Evolutionary conservation across 2,888 invertebrate genomes (phyloP).

Genomic region (Rhagonycha lutea): DNA sequence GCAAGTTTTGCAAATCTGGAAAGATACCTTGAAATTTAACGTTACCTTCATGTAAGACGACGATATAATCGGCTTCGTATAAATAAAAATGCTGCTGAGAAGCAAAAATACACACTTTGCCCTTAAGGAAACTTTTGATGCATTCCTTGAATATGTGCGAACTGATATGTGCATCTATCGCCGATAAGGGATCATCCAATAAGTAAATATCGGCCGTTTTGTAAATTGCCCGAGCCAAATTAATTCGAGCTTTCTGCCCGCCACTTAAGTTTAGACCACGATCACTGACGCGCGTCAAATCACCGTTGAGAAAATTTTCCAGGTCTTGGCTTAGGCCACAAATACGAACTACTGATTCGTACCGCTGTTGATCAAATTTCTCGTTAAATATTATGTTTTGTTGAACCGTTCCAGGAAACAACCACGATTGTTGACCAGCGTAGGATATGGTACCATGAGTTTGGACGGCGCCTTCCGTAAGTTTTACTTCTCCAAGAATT

Average conservation of each 20-base stretch:
- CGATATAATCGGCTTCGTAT: neutral
- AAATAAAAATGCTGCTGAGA: conserved; percentile 4
- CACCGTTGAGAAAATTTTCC: conserved; percentile 69
- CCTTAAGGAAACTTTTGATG: conserved; percentile 37
- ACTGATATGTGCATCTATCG: conserved; percentile 66
- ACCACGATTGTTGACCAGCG: conserved; percentile 68
- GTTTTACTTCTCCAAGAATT: conserved; percentile 52
- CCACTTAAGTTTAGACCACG: conserved; percentile 79
- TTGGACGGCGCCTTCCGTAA: conserved; percentile 49
- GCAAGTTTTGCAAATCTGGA: neutral
- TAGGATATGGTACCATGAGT: conserved; percentile 61
- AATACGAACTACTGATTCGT: conserved; percentile 63
- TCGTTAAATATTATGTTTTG: conserved; percentile 60
- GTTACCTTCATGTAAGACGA: neutral
- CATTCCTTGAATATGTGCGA: conserved; percentile 71
- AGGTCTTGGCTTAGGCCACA: conserved; percentile 59
- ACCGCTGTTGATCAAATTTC: conserved; percentile 60
- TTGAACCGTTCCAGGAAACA: conserved; percentile 63
- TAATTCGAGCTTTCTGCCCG: conserved; percentile 82
- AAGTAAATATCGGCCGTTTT: conserved; percentile 16
- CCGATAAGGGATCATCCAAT: conserved; percentile 9
- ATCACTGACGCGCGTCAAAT: conserved; percentile 78
- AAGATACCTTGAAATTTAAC: neutral
- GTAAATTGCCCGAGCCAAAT: conserved; percentile 53
- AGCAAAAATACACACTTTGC: conserved; percentile 6